Percentiles rank a stretch among this genome's conserved stretches.
These are phyloP conservation scores for Helicoverpa zea DNA, from an alignment of 1,140 invertebrate species.

Conservation along the genomic window DNA sequence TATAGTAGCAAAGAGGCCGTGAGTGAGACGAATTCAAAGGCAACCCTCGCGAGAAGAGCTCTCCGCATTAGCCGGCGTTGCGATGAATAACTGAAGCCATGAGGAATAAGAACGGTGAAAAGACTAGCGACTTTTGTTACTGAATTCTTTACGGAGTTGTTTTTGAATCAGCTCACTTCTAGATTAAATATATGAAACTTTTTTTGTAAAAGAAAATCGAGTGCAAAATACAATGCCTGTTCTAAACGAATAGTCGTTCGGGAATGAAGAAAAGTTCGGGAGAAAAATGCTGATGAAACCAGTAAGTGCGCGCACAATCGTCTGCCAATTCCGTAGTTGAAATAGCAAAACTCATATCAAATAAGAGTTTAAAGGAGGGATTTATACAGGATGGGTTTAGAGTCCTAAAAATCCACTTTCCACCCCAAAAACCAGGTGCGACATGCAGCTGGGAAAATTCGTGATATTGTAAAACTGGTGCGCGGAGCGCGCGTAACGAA, in stretches of 20 bases:
- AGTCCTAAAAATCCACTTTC: conserved; percentile 34
- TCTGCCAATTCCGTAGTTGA: not conserved
- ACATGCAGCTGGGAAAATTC: conserved; percentile 44
- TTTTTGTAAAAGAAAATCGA: not conserved
- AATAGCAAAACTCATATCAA: not conserved
- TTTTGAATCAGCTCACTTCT: conserved; percentile 24
- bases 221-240: not conserved
- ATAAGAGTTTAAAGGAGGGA: not conserved
- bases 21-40: conserved; percentile 61
- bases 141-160: conserved; percentile 25
- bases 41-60: conserved; percentile 55
- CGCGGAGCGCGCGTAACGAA: conserved; percentile 46
- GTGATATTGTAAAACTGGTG: conserved; percentile 42
- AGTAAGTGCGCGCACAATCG: not conserved
- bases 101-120: conserved; percentile 45
- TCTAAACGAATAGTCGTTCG: not conserved
- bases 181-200: conserved; percentile 11
- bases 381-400: not conserved
- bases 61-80: conserved; percentile 63
- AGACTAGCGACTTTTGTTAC: conserved; percentile 40
- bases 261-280: not conserved
- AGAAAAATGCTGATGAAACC: not conserved
- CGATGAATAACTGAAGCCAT: conserved; percentile 63
- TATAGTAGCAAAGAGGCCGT: conserved; percentile 59
- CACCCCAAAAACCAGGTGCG: conserved; percentile 50